phyloP scores from a whole-genome alignment of 2,888 invertebrate genomes.

The Lydus trimaculatus region DNA sequence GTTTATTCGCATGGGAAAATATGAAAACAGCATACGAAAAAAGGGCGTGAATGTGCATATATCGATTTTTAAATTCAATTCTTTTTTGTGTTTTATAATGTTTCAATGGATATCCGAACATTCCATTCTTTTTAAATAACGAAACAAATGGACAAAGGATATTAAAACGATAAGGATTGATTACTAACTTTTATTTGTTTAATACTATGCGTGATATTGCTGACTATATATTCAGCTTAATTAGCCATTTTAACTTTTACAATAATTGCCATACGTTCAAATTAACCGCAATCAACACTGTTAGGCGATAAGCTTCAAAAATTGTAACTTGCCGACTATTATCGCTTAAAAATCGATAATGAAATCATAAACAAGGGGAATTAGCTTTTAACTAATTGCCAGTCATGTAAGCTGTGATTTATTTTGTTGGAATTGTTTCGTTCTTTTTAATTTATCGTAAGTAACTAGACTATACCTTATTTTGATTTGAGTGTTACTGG shows the following conservation, averaged over 20 bases:
- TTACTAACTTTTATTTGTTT: not conserved
- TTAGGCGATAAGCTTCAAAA: not conserved
- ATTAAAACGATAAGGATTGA: not conserved
- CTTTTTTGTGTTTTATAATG: conserved; percentile 9
- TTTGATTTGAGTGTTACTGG: not conserved
- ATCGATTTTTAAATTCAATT: conserved; percentile 24
- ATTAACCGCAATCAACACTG: not conserved
- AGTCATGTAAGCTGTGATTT: not conserved
- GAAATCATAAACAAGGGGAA: not conserved
- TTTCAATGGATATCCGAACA: not conserved
- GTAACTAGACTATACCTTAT: no score
- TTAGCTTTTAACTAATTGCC: not conserved
- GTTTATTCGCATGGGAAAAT: conserved; percentile 29
- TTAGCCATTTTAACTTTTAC: conserved; percentile 4
- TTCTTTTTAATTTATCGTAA: not conserved
- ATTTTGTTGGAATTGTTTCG: not conserved
- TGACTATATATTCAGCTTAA: not conserved
- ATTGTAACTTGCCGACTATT: not conserved
- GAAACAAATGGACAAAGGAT: not conserved
- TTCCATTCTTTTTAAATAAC: not conserved
- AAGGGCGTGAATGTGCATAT: conserved; percentile 17
- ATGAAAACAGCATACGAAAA: conserved; percentile 21
- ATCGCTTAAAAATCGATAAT: not conserved
- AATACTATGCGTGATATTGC: not conserved
- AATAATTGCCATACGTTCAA: not conserved